These are phyloP conservation scores for Spilosoma lubricipeda DNA, from an alignment of 2,888 invertebrate species.

Conservation along the genomic window DNA sequence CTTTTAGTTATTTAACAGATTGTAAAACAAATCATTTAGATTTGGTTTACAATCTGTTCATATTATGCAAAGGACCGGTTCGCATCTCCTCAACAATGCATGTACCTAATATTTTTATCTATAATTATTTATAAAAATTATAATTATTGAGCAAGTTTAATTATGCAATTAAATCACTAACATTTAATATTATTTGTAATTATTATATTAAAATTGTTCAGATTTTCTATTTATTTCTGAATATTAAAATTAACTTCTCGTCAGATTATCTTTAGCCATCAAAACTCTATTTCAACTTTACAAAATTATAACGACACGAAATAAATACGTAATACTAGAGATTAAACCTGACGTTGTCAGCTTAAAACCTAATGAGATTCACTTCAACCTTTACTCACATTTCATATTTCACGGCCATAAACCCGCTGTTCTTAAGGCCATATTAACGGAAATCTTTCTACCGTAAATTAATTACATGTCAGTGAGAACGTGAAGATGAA, in stretches of 20 bases:
- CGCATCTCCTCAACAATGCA: no score
- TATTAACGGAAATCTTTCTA: conserved; percentile 44
- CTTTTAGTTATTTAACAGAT: no score
- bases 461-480: conserved; percentile 59
- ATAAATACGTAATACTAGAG: neutral
- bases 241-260: neutral
- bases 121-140: no score
- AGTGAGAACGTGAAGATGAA: conserved; percentile 52
- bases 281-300: neutral
- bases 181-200: no score
- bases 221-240: neutral
- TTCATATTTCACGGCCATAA: neutral
- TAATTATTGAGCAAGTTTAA: no score
- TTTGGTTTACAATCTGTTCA: no score
- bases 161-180: no score
- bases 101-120: no score
- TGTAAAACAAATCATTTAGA: no score
- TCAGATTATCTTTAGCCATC: neutral
- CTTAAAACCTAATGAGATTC: neutral
- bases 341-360: neutral
- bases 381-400: neutral
- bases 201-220: neutral
- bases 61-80: no score
- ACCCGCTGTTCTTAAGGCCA: conserved; percentile 31
- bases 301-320: neutral